Conservation (phyloP, 2,888 invertebrate genomes). For the Bruchidius siliquastri region DNA sequence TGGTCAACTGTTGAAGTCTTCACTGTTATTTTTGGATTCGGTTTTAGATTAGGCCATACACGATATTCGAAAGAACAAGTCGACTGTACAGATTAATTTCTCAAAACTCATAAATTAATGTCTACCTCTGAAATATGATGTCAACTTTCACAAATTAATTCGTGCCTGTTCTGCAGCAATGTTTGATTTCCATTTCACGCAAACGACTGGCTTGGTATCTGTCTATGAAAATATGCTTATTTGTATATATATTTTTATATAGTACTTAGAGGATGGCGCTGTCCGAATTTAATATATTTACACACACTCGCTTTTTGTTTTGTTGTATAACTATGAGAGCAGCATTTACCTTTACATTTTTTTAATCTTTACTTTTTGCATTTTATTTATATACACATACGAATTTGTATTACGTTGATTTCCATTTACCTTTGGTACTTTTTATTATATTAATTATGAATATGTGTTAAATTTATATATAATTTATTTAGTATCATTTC, state of each 20-base stretch:
- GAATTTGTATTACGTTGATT: constrained; percentile 12
- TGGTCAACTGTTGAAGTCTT: too few relatives aligned
- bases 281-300: neutral
- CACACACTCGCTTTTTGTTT: neutral
- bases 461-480: neutral
- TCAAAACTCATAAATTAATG: too few relatives aligned
- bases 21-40: too few relatives aligned
- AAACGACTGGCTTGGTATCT: neutral
- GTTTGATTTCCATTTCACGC: neutral
- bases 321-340: constrained; percentile 8
- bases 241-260: neutral
- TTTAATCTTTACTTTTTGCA: constrained; percentile 12
- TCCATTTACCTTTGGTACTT: constrained; percentile 4
- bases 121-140: too few relatives aligned
- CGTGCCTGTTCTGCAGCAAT: too few relatives aligned
- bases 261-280: neutral
- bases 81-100: too few relatives aligned
- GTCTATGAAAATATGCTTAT: neutral
- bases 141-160: too few relatives aligned
- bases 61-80: too few relatives aligned
- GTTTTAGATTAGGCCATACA: too few relatives aligned
- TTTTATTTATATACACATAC: constrained; percentile 20
- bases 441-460: constrained; percentile 6
- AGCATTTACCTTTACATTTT: constrained; percentile 14
- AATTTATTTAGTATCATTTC: neutral